These are phyloP conservation scores for Budorcas taxicolor DNA, from an alignment of 2,113 vertebrate genomes.

Conservation along the genomic window DNA sequence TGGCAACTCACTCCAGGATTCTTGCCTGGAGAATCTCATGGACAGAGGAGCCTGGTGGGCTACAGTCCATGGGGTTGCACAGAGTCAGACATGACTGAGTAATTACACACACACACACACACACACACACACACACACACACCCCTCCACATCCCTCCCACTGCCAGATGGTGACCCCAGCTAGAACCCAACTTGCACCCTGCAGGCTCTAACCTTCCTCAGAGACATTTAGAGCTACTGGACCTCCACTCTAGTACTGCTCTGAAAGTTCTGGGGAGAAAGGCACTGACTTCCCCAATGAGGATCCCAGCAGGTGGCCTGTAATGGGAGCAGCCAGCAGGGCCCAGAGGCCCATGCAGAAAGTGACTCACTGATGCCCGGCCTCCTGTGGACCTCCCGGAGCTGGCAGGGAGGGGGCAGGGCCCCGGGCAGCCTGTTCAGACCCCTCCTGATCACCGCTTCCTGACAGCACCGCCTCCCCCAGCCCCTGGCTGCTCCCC, in stretches of 20 bases:
- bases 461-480: neutral
- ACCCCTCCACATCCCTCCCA: neutral
- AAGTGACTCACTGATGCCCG: neutral
- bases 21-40: neutral
- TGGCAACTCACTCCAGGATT: neutral
- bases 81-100: neutral
- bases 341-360: neutral
- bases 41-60: neutral
- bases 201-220: neutral
- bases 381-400: neutral
- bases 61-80: neutral
- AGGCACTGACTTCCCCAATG: neutral
- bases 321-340: neutral
- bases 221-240: accelerated
- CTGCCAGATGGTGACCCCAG: accelerated
- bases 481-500: neutral
- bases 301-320: neutral
- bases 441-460: accelerated
- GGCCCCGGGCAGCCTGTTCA: neutral
- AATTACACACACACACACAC: neutral
- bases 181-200: neutral
- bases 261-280: neutral
- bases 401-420: neutral
- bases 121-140: neutral
- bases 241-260: neutral